phyloP scores from a whole-genome alignment of 53 echinoderm and acorn worm species.

The Echinarachnius parma region DNA sequence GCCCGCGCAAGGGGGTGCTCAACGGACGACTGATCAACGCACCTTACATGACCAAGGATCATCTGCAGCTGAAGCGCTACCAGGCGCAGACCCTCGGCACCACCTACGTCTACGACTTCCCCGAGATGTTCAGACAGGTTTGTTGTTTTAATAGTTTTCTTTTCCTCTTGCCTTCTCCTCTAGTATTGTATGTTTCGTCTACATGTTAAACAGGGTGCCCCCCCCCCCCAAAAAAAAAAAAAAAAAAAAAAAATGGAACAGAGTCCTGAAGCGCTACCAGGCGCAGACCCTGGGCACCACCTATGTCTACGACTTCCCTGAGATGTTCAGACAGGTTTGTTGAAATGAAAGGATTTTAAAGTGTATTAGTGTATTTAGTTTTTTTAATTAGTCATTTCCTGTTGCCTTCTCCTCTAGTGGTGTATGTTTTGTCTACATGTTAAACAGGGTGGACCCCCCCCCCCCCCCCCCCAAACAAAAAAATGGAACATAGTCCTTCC shows the following conservation, averaged over 20 bases:
- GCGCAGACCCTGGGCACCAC: slow-evolving; percentile 85
- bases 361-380: too few species aligned
- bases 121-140: slow-evolving; percentile 92
- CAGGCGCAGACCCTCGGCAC: slow-evolving; percentile 80
- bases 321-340: slow-evolving; percentile 89
- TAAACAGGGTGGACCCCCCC: too few species aligned
- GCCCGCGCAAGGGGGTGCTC: slow-evolving; percentile 73
- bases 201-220: too few species aligned
- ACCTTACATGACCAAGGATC: slow-evolving; percentile 96
- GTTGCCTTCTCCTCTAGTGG: too few species aligned
- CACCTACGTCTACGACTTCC: slow-evolving; percentile 96
- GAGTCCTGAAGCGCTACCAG: slow-evolving; percentile 90
- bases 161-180: neutral
- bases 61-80: slow-evolving; percentile 92
- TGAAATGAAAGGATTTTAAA: too few species aligned
- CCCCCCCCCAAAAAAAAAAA: too few species aligned
- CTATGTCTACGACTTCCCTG: slow-evolving; percentile 96
- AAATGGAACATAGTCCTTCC: too few species aligned
- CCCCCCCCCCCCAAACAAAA: too few species aligned
- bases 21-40: slow-evolving; percentile 80
- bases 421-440: too few species aligned
- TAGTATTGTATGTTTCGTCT: too few species aligned
- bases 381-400: neutral
- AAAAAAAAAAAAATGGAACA: too few species aligned
- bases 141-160: neutral